Evolutionary conservation across 2,797 vertebrate genomes (phyloP).

Genomic region (Micropoecilia bifurca): DNA sequence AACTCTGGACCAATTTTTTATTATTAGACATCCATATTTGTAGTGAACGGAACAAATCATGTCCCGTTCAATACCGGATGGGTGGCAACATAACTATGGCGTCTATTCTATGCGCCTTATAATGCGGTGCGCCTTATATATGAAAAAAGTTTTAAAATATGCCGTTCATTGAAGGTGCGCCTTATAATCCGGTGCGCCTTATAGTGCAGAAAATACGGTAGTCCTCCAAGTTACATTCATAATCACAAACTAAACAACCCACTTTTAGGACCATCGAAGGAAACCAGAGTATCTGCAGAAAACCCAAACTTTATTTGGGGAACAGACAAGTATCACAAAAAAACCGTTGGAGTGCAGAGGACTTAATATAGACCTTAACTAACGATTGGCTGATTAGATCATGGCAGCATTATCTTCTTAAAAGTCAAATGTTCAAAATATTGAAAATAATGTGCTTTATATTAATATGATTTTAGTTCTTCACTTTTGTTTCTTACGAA

Average conservation of each 20-base stretch:
- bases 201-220: too few relatives aligned
- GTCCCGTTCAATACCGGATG: too few relatives aligned
- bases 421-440: background rate
- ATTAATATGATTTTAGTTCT: background rate
- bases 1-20: too few relatives aligned
- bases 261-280: background rate
- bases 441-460: background rate
- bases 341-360: background rate
- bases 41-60: too few relatives aligned
- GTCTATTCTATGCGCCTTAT: too few relatives aligned
- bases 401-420: background rate
- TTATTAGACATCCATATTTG: too few relatives aligned
- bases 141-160: too few relatives aligned
- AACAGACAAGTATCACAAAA: background rate
- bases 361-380: background rate
- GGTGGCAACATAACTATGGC: too few relatives aligned
- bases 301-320: background rate
- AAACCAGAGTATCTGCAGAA: background rate
- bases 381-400: background rate
- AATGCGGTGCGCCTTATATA: too few relatives aligned
- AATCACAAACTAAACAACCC: background rate
- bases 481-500: background rate
- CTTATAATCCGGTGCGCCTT: too few relatives aligned
- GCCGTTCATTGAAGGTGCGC: too few relatives aligned
- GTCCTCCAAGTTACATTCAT: background rate